phyloP scores from a whole-genome alignment of 2,113 vertebrate genomes.

The Fregata magnificens region DNA sequence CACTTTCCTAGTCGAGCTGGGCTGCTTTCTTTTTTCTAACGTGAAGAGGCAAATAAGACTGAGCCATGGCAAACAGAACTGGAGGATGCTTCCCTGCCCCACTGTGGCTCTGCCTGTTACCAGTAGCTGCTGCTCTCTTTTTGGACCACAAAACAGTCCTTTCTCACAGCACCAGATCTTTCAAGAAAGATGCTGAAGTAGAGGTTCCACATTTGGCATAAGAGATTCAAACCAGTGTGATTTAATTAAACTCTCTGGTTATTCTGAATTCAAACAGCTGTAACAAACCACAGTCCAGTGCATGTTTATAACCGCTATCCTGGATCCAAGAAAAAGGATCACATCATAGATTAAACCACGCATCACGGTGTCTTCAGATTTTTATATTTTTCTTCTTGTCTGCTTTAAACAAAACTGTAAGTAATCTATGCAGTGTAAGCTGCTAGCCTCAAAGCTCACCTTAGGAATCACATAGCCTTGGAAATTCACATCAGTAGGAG shows the following conservation, averaged over 20 bases:
- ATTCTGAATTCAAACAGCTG: neutral
- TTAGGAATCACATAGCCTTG: constrained; percentile 64
- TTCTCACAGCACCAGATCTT: neutral
- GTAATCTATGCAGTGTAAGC: neutral
- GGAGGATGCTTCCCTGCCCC: neutral
- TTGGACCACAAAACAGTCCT: neutral
- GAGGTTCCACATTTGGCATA: neutral
- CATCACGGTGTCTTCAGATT: rapidly evolving
- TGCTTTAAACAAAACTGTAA: neutral
- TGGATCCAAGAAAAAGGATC: neutral
- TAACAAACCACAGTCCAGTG: neutral
- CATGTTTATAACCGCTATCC: neutral
- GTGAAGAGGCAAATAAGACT: neutral
- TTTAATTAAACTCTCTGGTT: neutral
- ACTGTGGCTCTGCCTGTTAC: neutral
- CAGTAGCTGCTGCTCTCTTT: neutral
- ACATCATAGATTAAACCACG: neutral
- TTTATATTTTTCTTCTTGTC: neutral
- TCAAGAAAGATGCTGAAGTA: neutral
- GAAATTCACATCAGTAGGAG: constrained; percentile 41
- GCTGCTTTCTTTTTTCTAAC: neutral
- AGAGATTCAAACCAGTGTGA: neutral
- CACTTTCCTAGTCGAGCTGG: neutral
- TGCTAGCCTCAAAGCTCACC: constrained; percentile 21
- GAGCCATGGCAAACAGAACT: neutral